Conservation (phyloP, 2,113 vertebrate genomes). For the Lepisosteus oculatus region DNA sequence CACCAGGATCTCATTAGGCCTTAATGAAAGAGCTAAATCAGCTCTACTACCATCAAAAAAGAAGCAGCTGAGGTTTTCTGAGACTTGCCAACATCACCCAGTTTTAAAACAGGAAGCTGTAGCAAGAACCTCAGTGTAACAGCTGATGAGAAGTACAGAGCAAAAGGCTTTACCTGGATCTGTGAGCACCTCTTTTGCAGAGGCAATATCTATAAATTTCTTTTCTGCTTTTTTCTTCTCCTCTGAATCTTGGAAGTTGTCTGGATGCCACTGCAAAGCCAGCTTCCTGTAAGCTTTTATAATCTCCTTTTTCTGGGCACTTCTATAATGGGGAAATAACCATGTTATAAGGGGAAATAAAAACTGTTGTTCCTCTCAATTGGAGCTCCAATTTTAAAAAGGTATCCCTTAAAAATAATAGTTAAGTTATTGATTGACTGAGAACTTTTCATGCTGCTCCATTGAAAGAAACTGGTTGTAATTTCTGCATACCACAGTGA, state of each 20-base stretch:
- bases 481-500: too few relatives aligned
- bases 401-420: too few relatives aligned
- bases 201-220: slow-evolving; percentile 96
- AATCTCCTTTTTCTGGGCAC: slow-evolving; percentile 95
- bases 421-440: too few relatives aligned
- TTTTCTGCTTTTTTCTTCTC: slow-evolving; percentile 97
- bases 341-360: too few relatives aligned
- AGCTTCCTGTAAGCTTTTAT: slow-evolving; percentile 94
- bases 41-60: too few relatives aligned
- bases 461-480: too few relatives aligned
- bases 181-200: slow-evolving; percentile 96
- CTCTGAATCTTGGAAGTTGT: slow-evolving; percentile 91
- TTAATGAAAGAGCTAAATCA: too few relatives aligned
- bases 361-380: too few relatives aligned
- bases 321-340: slow-evolving; percentile 56
- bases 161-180: slow-evolving; percentile 77
- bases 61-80: too few relatives aligned
- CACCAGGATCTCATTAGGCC: too few relatives aligned
- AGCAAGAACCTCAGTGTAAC: background rate
- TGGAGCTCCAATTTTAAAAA: too few relatives aligned
- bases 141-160: background rate
- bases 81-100: background rate
- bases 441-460: too few relatives aligned
- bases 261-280: slow-evolving; percentile 95
- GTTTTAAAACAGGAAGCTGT: background rate